These are phyloP conservation scores for Ferrisia virgata DNA, from an alignment of 2,888 invertebrate species.

Conservation along the genomic window DNA sequence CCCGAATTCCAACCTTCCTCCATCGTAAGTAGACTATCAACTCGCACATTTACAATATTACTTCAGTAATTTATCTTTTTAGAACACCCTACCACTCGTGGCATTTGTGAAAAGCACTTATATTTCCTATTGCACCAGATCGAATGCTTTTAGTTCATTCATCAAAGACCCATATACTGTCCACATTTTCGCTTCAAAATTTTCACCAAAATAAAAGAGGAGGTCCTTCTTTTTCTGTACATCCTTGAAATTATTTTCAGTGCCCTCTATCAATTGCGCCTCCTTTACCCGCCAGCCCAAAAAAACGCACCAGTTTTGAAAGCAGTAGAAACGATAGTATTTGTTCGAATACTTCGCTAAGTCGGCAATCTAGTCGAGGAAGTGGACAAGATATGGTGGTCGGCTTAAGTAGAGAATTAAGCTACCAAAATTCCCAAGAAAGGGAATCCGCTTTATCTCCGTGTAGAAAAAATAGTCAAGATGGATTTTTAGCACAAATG, in stretches of 20 bases:
- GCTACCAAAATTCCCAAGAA: conserved; percentile 34
- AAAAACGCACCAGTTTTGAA: conserved; percentile 22
- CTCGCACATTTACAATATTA: background rate
- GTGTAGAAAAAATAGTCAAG: conserved; percentile 36
- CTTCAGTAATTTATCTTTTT: background rate
- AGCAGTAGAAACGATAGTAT: conserved; percentile 40
- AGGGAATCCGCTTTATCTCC: conserved; percentile 32
- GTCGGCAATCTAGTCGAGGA: conserved; percentile 41
- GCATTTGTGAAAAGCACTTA: background rate
- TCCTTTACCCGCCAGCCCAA: conserved; percentile 1
- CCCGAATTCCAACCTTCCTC: conserved; percentile 51
- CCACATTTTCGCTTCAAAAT: background rate
- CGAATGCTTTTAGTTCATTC: background rate
- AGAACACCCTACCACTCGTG: background rate
- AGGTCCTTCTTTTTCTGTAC: background rate
- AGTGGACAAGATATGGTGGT: conserved; percentile 37
- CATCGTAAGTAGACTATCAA: conserved; percentile 19
- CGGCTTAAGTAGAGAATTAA: conserved; percentile 29
- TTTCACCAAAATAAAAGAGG: too few relatives aligned
- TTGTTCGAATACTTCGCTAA: conserved; percentile 27
- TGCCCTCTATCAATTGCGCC: conserved; percentile 23
- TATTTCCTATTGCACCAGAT: background rate
- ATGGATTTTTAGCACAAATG: conserved; percentile 42
- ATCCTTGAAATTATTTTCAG: background rate
- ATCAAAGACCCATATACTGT: background rate